Evolutionary conservation across 2,888 invertebrate species (phyloP).

Genomic region (Orthosia incerta): DNA sequence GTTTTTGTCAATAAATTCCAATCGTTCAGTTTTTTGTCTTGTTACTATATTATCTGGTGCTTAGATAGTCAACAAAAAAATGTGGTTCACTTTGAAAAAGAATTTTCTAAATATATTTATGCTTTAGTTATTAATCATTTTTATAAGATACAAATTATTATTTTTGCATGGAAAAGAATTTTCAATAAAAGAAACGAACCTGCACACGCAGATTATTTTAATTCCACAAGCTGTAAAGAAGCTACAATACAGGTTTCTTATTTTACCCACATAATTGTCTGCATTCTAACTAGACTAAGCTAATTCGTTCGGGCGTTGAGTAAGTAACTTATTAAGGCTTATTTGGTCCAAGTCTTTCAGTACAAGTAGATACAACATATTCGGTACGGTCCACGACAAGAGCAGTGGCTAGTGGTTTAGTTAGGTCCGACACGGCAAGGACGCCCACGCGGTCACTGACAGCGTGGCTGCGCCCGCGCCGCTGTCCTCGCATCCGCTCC

Average conservation of each 20-base stretch:
- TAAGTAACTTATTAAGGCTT: background rate
- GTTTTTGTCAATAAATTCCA: constrained; percentile 77
- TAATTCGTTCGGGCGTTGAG: background rate
- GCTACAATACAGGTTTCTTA: background rate
- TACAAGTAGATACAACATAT: constrained; percentile 5
- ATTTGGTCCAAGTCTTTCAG: background rate
- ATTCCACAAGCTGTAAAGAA: background rate
- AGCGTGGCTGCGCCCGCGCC: constrained; percentile 61
- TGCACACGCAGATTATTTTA: background rate
- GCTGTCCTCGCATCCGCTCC: constrained; percentile 43
- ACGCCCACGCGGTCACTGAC: constrained; percentile 81
- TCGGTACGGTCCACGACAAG: background rate
- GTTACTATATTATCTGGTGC: constrained; percentile 53
- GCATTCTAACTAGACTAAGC: background rate
- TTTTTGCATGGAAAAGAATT: background rate
- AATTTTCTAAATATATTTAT: constrained; percentile 23
- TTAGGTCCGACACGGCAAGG: constrained; percentile 71
- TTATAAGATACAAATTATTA: background rate
- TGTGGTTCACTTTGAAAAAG: background rate
- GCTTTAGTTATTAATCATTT: background rate
- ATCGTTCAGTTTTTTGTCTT: constrained; percentile 71
- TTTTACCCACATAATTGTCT: background rate
- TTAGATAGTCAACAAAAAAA: constrained; percentile 43
- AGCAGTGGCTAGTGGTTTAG: constrained; percentile 43
- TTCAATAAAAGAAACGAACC: no score